phyloP scores from a whole-genome alignment of 1,140 invertebrate species.

The Mactra quadrangularis region DNA sequence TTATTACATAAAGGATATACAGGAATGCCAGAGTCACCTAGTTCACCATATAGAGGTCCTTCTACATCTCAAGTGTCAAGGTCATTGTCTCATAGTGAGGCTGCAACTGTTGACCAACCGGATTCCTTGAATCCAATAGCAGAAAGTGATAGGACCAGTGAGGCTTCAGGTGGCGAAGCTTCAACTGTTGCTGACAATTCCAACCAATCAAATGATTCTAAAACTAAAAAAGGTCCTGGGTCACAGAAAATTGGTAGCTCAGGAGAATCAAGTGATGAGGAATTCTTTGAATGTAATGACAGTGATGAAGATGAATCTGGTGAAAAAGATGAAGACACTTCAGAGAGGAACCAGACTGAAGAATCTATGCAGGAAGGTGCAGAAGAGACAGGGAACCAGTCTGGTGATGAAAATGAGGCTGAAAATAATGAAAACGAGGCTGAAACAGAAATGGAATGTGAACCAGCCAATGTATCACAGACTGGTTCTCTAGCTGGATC shows the following conservation, averaged over 20 bases:
- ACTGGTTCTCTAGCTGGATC: slow-evolving; percentile 38
- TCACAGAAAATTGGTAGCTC: slow-evolving; percentile 84
- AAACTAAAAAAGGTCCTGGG: slow-evolving; percentile 1
- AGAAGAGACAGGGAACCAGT: background rate
- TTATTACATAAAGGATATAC: slow-evolving; percentile 70
- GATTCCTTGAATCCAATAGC: no score
- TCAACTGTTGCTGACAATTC: background rate
- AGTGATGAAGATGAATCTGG: slow-evolving; percentile 61
- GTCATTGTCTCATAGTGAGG: slow-evolving; percentile 52
- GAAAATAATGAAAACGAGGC: slow-evolving; percentile 30
- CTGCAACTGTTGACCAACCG: slow-evolving; percentile 16
- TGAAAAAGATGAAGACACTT: slow-evolving; percentile 62
- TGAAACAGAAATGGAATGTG: slow-evolving; percentile 59
- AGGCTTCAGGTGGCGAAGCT: slow-evolving; percentile 6
- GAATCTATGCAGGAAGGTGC: background rate
- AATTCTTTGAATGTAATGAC: slow-evolving; percentile 92
- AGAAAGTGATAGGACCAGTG: background rate
- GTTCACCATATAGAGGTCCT: slow-evolving; percentile 50
- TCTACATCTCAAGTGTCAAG: slow-evolving; percentile 56
- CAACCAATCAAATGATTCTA: background rate
- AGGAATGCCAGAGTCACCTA: slow-evolving; percentile 55
- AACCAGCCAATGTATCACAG: slow-evolving; percentile 17
- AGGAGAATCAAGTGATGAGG: slow-evolving; percentile 86
- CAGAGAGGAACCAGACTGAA: slow-evolving; percentile 8
- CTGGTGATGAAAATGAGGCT: slow-evolving; percentile 8